A percentile compares a stretch with the other conserved stretches of the same genome.
Evolutionary conservation across 2,888 invertebrate genomes (phyloP).

Genomic region (Hirtodrosophila trivittata): DNA sequence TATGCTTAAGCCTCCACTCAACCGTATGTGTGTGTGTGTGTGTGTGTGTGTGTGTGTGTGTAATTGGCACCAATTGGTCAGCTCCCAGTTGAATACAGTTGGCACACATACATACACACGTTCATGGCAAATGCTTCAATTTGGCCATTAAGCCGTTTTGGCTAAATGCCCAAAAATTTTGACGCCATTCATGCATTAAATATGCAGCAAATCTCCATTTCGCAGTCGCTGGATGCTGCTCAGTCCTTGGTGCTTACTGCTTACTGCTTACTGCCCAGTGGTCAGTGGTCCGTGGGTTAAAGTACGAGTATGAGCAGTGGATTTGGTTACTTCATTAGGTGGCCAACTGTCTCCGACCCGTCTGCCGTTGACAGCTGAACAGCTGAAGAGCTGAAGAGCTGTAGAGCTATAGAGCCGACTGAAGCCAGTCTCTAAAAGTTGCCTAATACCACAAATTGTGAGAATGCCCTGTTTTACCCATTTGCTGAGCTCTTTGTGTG

Average conservation of each 20-base stretch:
- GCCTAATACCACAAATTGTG: slow-evolving; percentile 69
- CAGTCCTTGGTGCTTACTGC: background rate
- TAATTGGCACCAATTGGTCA: slow-evolving; percentile 48
- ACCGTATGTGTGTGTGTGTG: slow-evolving; percentile 26
- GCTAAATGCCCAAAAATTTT: slow-evolving; percentile 64
- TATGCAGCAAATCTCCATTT: slow-evolving; percentile 64
- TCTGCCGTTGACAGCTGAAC: slow-evolving; percentile 66
- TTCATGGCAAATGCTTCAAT: slow-evolving; percentile 67
- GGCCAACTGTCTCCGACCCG: slow-evolving; percentile 23
- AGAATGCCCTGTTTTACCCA: slow-evolving; percentile 29
- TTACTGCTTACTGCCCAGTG: slow-evolving; percentile 13
- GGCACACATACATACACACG: slow-evolving; percentile 27
- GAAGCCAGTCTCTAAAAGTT: slow-evolving; percentile 57
- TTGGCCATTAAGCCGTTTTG: slow-evolving; percentile 60
- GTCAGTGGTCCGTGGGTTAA: slow-evolving; percentile 18
- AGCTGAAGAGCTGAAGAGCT: slow-evolving; percentile 25
- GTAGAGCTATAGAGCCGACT: slow-evolving; percentile 25
- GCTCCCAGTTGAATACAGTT: slow-evolving; percentile 32
- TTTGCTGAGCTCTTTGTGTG: slow-evolving; percentile 24
- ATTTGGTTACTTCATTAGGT: slow-evolving; percentile 74
- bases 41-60: slow-evolving; percentile 1
- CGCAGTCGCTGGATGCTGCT: no score
- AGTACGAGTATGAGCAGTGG: slow-evolving; percentile 55
- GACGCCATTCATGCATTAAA: slow-evolving; percentile 73
- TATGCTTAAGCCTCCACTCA: slow-evolving; percentile 41